phyloP scores from a whole-genome alignment of 1,140 invertebrate species.

The Eurosta solidaginis region DNA sequence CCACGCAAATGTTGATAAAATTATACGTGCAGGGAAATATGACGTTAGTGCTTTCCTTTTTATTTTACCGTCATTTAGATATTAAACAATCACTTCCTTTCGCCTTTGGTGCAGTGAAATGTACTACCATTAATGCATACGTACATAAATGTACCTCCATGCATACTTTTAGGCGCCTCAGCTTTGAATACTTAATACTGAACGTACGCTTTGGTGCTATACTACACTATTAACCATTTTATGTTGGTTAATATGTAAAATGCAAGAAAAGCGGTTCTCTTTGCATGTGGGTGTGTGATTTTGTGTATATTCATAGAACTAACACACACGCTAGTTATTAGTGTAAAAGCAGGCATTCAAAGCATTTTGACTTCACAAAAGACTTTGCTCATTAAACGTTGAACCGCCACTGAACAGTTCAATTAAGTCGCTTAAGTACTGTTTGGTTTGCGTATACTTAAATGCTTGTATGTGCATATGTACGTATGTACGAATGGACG shows the following conservation, averaged over 20 bases:
- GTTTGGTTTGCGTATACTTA: not conserved
- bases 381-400: not conserved
- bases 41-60: not conserved
- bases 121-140: too few species aligned
- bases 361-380: constrained; percentile 7
- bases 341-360: not conserved
- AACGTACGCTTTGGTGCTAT: not conserved
- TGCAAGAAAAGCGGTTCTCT: not conserved
- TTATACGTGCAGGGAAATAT: not conserved
- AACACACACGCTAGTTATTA: not conserved
- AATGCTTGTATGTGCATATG: not conserved
- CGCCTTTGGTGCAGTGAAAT: not conserved
- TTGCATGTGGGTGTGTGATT: not conserved
- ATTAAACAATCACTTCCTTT: not conserved
- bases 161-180: constrained; percentile 4
- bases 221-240: too few species aligned
- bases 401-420: not conserved
- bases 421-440: not conserved
- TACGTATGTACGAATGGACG: not conserved
- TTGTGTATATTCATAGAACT: not conserved
- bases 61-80: not conserved
- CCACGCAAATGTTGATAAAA: not conserved
- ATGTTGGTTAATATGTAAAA: not conserved
- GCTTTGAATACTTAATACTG: not conserved
- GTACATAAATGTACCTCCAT: too few species aligned